Evolutionary conservation across 2,797 vertebrate species (phyloP), one percentile per base, ranked within the genome.

Genomic region (Podarcis lilfordi): DNA sequence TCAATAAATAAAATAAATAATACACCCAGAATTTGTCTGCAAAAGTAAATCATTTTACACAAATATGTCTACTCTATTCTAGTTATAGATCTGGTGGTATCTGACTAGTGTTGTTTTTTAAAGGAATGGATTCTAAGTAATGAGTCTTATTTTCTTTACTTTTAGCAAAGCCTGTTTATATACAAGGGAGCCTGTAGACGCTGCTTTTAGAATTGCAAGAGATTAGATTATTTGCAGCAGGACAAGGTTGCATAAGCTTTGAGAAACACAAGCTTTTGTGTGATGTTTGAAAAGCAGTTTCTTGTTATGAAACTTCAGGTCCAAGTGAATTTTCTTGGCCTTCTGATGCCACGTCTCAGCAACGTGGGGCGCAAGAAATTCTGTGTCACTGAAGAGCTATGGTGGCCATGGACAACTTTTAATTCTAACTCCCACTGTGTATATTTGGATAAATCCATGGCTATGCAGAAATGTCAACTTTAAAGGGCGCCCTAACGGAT

Each of bases 391-490:
- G 32, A 27, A 91, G 86, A 59, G 27, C 45, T 66, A n/a, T 27
- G 0, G 84, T 86, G 82, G 69, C 88, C 90, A 85, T n/a, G n/a
- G 86, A 50, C 72, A 87, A 0, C 1, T 13, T 61, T 91, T 50
- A 15, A 74, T 89, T 86, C 82, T 72, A 27, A 8, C 87, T 91
- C 85, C 92, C 0, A 79, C 3, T 68, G 55, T 11, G 29, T 13
- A 32, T 80, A 80, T 93, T 87, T 91, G 82, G 1, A 76, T 71
- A 2, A 88, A 25, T 84, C 89, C 40, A 0, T 0, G 7, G 91
- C 27, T 91, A 87, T 92, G 7, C 27, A 85, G 80, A 86, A 87
- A 40, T 68, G 88, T 89, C 87, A 94, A 66, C 72, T 92, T 90
- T 86, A 91, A 91, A 80, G 92, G 91, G 29, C 43, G 0, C 72